These are phyloP conservation scores for Ceratina australensis DNA, from an alignment of 1,140 invertebrate genomes.

Conservation along the genomic window DNA sequence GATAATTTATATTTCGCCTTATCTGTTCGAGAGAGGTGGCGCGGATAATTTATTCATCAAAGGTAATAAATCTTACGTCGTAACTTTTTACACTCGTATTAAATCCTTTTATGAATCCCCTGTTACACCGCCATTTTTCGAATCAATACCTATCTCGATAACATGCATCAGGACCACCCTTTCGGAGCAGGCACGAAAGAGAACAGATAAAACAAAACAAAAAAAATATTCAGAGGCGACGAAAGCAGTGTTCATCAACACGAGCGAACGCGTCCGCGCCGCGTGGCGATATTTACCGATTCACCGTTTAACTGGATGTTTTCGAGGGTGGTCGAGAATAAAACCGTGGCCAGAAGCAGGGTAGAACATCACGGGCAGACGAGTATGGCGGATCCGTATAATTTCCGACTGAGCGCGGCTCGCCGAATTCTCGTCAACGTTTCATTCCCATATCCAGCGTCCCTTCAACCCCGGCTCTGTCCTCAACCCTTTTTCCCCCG, in stretches of 20 bases:
- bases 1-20: too few species aligned
- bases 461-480: not conserved
- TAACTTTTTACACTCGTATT: too few species aligned
- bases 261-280: conserved; percentile 11
- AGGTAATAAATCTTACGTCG: too few species aligned
- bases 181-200: too few species aligned
- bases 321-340: conserved; percentile 28
- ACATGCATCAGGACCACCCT: not conserved
- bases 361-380: conserved; percentile 44
- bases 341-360: conserved; percentile 27
- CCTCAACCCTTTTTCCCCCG: conserved; percentile 29
- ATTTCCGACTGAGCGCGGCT: conserved; percentile 58
- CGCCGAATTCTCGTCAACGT: conserved; percentile 62
- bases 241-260: not conserved
- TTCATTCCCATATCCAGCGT: conserved; percentile 27
- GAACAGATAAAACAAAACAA: not conserved
- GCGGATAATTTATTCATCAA: too few species aligned
- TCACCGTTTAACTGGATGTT: conserved; percentile 51
- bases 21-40: too few species aligned
- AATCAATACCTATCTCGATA: not conserved
- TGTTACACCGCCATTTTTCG: too few species aligned
- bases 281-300: conserved; percentile 53
- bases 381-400: conserved; percentile 60
- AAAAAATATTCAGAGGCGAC: conserved; percentile 12
- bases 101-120: too few species aligned